These are phyloP conservation scores for Platycheirus albimanus DNA, from an alignment of 2,888 invertebrate genomes.

Conservation along the genomic window DNA sequence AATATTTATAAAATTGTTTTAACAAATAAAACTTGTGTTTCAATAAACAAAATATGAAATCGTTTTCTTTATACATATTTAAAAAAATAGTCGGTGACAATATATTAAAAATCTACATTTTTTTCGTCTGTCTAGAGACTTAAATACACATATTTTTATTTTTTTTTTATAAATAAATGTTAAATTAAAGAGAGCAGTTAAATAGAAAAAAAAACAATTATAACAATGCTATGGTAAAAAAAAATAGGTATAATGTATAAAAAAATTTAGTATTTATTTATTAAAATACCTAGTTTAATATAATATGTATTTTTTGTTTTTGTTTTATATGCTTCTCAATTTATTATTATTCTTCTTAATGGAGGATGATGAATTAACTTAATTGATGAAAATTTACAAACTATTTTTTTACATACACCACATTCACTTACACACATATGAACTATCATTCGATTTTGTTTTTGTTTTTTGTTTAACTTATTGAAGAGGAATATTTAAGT, in stretches of 20 bases:
- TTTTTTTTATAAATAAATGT: conserved; percentile 30
- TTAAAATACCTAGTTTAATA: conserved; percentile 15
- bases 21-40: conserved; percentile 58
- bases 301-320: conserved; percentile 21
- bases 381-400: conserved; percentile 64
- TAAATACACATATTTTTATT: conserved; percentile 11
- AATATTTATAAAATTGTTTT: conserved; percentile 43
- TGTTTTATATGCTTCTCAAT: conserved; percentile 49
- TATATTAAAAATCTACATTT: conserved; percentile 52
- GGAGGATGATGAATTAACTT: conserved; percentile 70
- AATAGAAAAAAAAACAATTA: conserved; percentile 5
- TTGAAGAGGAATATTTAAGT: conserved; percentile 22
- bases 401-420: conserved; percentile 80
- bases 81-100: conserved; percentile 51
- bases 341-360: too few relatives aligned
- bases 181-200: conserved; percentile 42
- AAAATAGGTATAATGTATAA: conserved; percentile 32
- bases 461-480: conserved; percentile 9
- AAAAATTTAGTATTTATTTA: conserved; percentile 14
- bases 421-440: conserved; percentile 80
- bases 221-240: neutral
- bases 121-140: neutral
- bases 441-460: conserved; percentile 25
- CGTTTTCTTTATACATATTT: conserved; percentile 2
- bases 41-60: conserved; percentile 50